Base-by-base conservation (phyloP, 2,888 invertebrate species). In the Merodon equestris region DNA sequence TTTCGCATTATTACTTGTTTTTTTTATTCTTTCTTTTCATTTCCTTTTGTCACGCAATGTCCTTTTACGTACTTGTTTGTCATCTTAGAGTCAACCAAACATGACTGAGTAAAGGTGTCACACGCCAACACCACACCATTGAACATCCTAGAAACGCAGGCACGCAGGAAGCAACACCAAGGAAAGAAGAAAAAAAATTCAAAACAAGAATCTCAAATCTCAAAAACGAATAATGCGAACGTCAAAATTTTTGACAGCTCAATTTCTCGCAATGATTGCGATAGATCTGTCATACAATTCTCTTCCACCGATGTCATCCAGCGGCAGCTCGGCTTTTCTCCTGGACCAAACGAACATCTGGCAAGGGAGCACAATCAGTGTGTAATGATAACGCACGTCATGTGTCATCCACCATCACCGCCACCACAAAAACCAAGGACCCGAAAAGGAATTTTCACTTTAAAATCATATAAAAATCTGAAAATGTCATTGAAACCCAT, bases 201-300 rank as follows among this genome's bases (percentile, higher is more conserved):
- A 19, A 58, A 67, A 50, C 19, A 34, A 34, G 42, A 61, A 38
- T 56, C 53, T 79, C 68, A 53, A 72, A 67, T 56, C 53, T 79
- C 68, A 53, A 72, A 67, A 77, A 73, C 73, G 68, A 63, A 79
- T 79, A 79, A 79, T 79, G 74, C 79, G 74, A 86, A 85, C 86
- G 88, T 88, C 88, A 88, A 83, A 88, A 88, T 77, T 87, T 87
- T 86, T 88, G 88, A 88, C 88, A 87, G 85, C 85, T 86, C 85
- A 86, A 88, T 88, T 88, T 85, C 84, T 83, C 83, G 82, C 71
- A 67, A 74, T 60, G 74, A 82, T 64, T 79, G 70, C 79, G 70
- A 79, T 79, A 79, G 79, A 74, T 79, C 79, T 74, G 74, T 79
- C 79, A 74, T 44, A 44, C 51, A 36, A 67, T 71, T 45, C 50